Evolutionary conservation across 2,888 invertebrate species (phyloP), one percentile per base, ranked within the genome.

Genomic region (Psylliodes chrysocephalus): DNA sequence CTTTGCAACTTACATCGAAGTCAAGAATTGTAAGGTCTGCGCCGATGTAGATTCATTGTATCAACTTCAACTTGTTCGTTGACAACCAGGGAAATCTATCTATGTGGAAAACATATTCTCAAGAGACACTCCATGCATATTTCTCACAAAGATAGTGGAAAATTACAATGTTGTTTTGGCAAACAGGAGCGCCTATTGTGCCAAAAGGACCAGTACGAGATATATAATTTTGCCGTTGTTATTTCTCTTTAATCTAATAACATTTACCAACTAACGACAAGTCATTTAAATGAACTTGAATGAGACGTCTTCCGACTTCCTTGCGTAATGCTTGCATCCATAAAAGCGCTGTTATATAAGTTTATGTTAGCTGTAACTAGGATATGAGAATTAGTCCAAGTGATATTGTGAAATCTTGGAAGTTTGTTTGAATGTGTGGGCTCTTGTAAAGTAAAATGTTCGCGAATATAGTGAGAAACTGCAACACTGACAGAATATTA

Each of bases 81-180:
- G 40, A 55, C 55, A 44, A 30, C 30, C 17, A 44, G 30, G 17
- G 44, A 44, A 14, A 55, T 55, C 55, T 44, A 33, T 44, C 14
- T 33, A 12, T 19, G 14, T 44, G 44, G n/a, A 59, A 19, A 51
- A 40, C 60, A 60, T 60, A 53, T 53, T 44, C 35, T 42, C 52
- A 17, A 28, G 44, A 33, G 52, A 14, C 5, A 60, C 17, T 52
- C 35, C 52, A 33, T 52, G 38, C 46, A 63, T 56, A 60, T 60
- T 60, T 57, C 17, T 35, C 46, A 44, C 63, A 19, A 53, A 68
- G 69, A 69, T 71, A 68, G 60, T 57, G 66, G 65, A 63, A 66
- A 69, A 69, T 69, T 71, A 68, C 66, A 57, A 54, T 59, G 56
- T 52, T 47, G 57, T 57, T 54, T 69, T 71, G 71, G 71, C 71